Conservation (phyloP, 2,113 vertebrate species). For the Tragulus kanchil region DNA sequence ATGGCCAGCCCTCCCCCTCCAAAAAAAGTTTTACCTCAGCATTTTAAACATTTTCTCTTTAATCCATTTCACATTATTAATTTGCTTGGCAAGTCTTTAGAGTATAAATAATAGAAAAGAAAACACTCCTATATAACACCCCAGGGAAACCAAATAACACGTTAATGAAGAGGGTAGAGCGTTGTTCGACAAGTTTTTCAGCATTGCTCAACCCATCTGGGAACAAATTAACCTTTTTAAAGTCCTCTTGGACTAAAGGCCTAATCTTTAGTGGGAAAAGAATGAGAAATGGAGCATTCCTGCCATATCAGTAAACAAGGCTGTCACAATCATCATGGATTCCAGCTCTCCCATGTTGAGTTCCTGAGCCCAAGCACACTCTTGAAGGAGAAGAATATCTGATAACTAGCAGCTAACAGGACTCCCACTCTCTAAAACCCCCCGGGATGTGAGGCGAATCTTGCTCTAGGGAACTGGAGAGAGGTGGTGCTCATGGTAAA, state of each 20-base stretch:
- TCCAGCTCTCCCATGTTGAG: not conserved
- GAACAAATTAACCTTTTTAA: constrained; percentile 55
- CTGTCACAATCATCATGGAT: not conserved
- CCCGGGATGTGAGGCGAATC: too few species aligned
- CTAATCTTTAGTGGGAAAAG: not conserved
- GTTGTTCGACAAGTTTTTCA: constrained; percentile 48
- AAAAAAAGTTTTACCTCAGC: not conserved
- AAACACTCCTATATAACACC: not conserved
- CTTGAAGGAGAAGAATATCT: not conserved
- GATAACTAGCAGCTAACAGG: not conserved
- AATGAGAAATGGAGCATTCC: not conserved
- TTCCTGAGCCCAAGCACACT: not conserved
- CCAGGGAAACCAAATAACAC: constrained; percentile 52
- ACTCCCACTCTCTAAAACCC: too few species aligned
- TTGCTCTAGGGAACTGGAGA: too few species aligned
- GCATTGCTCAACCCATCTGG: not conserved
- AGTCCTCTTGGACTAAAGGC: not conserved
- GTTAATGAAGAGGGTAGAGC: constrained; percentile 40
- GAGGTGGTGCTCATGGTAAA: too few species aligned
- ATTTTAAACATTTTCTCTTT: constrained; percentile 9
- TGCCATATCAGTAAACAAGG: not conserved
- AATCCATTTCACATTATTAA: constrained; percentile 35
- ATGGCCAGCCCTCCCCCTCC: too few species aligned
- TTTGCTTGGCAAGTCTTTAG: constrained; percentile 33
- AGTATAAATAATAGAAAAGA: constrained; percentile 3